Evolutionary conservation across 2,888 invertebrate species (phyloP).

Genomic region (Lucinisca nassula): DNA sequence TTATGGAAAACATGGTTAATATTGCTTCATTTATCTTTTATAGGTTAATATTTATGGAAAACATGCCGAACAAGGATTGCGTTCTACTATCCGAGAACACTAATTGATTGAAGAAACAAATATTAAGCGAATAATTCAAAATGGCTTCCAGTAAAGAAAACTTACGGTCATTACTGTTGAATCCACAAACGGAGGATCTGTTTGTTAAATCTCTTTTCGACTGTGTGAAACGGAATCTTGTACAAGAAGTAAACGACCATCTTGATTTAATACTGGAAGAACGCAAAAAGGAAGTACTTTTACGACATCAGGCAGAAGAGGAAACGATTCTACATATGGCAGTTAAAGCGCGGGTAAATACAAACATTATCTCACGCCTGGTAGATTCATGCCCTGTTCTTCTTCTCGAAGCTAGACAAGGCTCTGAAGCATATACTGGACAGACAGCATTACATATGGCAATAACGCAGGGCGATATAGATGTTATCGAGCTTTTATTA

Average conservation of each 20-base stretch:
- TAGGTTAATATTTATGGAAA: too few species aligned
- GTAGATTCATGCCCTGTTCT: slow-evolving; percentile 44
- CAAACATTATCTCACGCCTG: slow-evolving; percentile 35
- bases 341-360: slow-evolving; percentile 48
- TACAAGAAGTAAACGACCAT: neutral
- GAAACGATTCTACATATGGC: slow-evolving; percentile 60
- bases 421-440: slow-evolving; percentile 60
- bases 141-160: neutral
- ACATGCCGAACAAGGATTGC: too few species aligned
- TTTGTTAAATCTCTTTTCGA: neutral
- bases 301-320: slow-evolving; percentile 11
- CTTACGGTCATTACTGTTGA: neutral
- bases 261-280: neutral
- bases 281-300: neutral
- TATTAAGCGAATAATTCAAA: too few species aligned
- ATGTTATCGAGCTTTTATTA: slow-evolving; percentile 51
- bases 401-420: slow-evolving; percentile 12
- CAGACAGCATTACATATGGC: slow-evolving; percentile 74
- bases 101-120: too few species aligned
- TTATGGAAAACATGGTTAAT: too few species aligned
- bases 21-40: too few species aligned
- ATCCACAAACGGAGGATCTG: neutral
- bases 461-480: slow-evolving; percentile 60
- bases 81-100: too few species aligned
- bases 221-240: neutral